Evolutionary conservation across 2,113 vertebrate species (phyloP), one percentile per base, ranked within the genome.

Genomic region (Ageneiosus marmoratus): DNA sequence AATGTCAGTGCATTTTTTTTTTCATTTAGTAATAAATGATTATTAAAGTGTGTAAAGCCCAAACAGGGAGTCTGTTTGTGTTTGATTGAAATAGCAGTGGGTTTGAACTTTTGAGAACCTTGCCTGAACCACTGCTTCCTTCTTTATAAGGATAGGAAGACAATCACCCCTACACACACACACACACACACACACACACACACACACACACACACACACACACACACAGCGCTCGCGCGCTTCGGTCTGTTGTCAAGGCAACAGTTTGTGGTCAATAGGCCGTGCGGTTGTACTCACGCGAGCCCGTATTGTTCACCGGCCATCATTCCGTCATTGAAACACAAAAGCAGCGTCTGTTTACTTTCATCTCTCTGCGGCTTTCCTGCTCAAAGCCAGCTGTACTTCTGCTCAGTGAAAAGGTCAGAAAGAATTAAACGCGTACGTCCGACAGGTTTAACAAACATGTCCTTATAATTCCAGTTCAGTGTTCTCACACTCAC

Each of bases 171-270:
- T 44, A 0, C 69, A 34, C 29, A 51, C 41, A 32, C 32, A 18
- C 41, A 24, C 24, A 27, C 10, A 9, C 32, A 24, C 46, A 24
- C 56, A 0, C 69, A 34, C 29, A 51, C 41, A 32, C 32, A 18
- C 41, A 24, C 24, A 27, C 10, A 9, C 32, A 24, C 46, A n/a
- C n/a, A n/a, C n/a, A n/a, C n/a, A n/a, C n/a, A n/a, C n/a, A n/a
- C n/a, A 5, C 41, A 44, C 34, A 83, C 62, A 53, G n/a, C 74
- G 69, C 55, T 22, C 37, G 56, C 22, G 44, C 53, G 41, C 77
- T 77, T 76, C 77, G 81, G 90, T 93, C 92, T 91, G 94, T 94
- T 94, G 94, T 93, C 94, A 94, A 93, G 91, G 93, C 90, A 92
- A 94, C 94, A 80, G 7, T 90, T 88, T 88, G 87, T 80, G 89